A percentile compares a stretch with the other conserved stretches of the same genome.
Conservation (phyloP, 2,113 vertebrate genomes). For the Ptyas mucosa region DNA sequence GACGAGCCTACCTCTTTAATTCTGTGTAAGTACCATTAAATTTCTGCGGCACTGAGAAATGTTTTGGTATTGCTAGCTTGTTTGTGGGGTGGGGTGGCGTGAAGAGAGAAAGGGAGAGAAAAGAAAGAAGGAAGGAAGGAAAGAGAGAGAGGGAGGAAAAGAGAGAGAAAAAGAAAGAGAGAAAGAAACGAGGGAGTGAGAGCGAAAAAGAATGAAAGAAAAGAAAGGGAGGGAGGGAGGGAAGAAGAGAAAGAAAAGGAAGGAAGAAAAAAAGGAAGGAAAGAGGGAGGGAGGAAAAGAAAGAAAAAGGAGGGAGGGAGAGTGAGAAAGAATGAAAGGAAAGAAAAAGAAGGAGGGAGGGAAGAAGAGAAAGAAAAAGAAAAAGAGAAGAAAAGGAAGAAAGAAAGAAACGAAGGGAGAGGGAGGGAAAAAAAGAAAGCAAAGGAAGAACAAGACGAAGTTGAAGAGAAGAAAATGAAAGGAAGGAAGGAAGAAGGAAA, state of each 20-base stretch:
- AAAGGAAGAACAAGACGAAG: background rate
- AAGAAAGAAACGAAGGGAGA: background rate
- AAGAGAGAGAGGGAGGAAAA: no score
- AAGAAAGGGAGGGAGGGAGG: no score
- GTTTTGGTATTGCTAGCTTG: background rate
- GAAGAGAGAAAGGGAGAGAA: background rate
- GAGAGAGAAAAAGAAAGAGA: no score
- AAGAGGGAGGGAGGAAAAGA: no score
- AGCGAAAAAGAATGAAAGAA: no score
- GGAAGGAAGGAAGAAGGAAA: background rate
- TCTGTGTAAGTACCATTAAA: slow-evolving; percentile 87
- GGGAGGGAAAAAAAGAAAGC: background rate
- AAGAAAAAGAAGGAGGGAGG: no score
- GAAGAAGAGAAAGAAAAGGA: no score
- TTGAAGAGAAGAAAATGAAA: background rate
- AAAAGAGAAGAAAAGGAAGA: background rate
- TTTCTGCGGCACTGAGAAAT: background rate
- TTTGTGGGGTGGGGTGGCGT: background rate
- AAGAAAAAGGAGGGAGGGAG: no score
- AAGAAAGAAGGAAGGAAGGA: no score
- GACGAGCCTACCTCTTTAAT: slow-evolving; percentile 98
- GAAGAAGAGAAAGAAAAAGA: no score
- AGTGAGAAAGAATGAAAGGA: background rate
- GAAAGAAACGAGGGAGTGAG: no score
- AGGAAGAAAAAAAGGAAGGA: no score